phyloP scores from a whole-genome alignment of 2,797 vertebrate genomes.

The Australoheros facetus region DNA sequence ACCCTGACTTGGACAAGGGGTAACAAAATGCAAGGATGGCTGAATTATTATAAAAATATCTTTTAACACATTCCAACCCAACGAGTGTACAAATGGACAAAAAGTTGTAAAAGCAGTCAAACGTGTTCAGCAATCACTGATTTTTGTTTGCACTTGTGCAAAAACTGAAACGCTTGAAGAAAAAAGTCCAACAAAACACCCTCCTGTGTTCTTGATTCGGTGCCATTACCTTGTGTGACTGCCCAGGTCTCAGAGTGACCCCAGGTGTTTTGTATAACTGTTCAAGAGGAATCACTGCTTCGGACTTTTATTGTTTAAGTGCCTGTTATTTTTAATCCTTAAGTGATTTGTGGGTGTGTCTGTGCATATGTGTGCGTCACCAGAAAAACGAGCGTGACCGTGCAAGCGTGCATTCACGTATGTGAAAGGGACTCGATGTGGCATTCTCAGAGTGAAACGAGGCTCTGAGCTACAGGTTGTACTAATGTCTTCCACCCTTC shows the following conservation, averaged over 20 bases:
- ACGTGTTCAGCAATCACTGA: neutral
- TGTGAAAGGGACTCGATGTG: slow-evolving; percentile 31
- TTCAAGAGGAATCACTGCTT: slow-evolving; percentile 44
- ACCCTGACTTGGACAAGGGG: too few species aligned
- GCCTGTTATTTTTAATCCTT: slow-evolving; percentile 75
- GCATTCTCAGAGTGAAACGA: slow-evolving; percentile 24
- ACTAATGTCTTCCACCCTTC: slow-evolving; percentile 76
- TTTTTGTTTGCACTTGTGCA: neutral
- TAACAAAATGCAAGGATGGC: too few species aligned
- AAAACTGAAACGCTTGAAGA: slow-evolving; percentile 1
- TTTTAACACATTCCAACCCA: neutral
- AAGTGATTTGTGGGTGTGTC: slow-evolving; percentile 38
- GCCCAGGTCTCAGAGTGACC: slow-evolving; percentile 55
- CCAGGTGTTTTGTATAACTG: slow-evolving; percentile 33
- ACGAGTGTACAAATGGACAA: neutral
- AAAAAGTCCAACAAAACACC: slow-evolving; percentile 15
- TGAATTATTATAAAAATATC: too few species aligned
- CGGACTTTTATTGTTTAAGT: slow-evolving; percentile 71
- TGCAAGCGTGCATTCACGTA: neutral
- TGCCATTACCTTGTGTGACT: slow-evolving; percentile 23
- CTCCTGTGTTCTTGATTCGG: slow-evolving; percentile 38
- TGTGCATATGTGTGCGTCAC: slow-evolving; percentile 8
- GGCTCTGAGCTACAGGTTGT: slow-evolving; percentile 60
- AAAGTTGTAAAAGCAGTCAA: neutral
- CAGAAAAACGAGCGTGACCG: slow-evolving; percentile 23